These are phyloP conservation scores for Pantherophis vulpinus DNA, from an alignment of 2,797 vertebrate genomes.

Conservation along the genomic window DNA sequence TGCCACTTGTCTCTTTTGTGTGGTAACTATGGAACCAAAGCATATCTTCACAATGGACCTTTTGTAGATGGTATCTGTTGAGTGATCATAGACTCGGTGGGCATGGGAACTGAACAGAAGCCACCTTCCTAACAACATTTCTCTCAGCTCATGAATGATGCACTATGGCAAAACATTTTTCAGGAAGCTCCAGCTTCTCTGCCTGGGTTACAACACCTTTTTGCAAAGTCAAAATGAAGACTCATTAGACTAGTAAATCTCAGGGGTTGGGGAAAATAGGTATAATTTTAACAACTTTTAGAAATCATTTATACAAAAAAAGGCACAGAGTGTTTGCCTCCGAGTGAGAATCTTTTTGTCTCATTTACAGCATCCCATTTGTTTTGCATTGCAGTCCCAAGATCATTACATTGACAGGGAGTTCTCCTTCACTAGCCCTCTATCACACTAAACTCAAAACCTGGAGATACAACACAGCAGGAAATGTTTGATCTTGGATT, in stretches of 20 bases:
- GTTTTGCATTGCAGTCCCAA: not conserved
- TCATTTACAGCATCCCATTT: constrained; percentile 43
- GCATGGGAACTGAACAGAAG: constrained; percentile 24
- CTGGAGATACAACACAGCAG: constrained; percentile 37
- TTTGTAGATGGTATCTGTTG: constrained; percentile 11
- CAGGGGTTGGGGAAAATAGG: not conserved
- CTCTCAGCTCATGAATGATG: constrained; percentile 16
- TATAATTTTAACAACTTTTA: constrained; percentile 29
- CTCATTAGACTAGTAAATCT: constrained; percentile 20
- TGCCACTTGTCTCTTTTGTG: constrained; percentile 8
- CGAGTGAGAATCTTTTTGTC: constrained; percentile 18
- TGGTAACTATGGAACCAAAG: constrained; percentile 27
- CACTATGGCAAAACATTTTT: not conserved
- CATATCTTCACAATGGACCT: constrained; percentile 9
- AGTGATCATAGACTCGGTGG: not conserved
- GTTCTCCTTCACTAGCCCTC: constrained; percentile 35
- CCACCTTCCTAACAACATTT: not conserved
- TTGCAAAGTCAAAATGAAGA: constrained; percentile 35
- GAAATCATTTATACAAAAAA: constrained; percentile 9
- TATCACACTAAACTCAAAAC: constrained; percentile 57
- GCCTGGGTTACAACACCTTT: not conserved
- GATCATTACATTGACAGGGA: constrained; percentile 47
- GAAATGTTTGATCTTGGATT: constrained; percentile 37
- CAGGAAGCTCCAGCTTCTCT: not conserved
- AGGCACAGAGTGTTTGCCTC: constrained; percentile 17